A percentile compares a stretch with the other conserved stretches of the same genome.
Conservation (phyloP, 2,113 vertebrate genomes). For the Hypomesus transpacificus region DNA sequence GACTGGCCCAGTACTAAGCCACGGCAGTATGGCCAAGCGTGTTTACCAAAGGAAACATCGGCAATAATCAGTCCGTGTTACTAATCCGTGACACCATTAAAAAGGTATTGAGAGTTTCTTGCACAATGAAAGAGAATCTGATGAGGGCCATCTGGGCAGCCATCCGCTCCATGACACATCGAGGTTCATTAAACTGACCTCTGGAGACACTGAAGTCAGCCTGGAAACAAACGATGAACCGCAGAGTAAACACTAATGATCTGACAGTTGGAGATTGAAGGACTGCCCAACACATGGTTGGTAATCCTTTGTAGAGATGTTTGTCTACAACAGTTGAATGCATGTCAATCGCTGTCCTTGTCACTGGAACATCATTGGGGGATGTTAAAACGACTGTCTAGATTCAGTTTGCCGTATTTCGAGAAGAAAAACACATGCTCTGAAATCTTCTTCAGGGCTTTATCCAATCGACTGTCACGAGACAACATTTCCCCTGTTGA, state of each 20-base stretch:
- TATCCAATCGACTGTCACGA: no score
- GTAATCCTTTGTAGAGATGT: background rate
- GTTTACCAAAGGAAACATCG: background rate
- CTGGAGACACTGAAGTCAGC: conserved; percentile 17
- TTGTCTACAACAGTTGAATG: background rate
- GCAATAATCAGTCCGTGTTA: background rate
- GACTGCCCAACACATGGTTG: background rate
- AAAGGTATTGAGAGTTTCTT: background rate
- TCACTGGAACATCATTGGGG: background rate
- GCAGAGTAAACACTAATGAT: conserved; percentile 25
- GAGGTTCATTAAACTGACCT: conserved; percentile 25
- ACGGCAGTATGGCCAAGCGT: background rate
- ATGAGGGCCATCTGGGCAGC: conserved; percentile 8
- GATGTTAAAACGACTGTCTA: background rate
- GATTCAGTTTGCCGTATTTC: no score
- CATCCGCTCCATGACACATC: conserved; percentile 1
- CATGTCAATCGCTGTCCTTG: background rate
- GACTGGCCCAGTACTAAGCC: background rate
- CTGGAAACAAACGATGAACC: conserved; percentile 1
- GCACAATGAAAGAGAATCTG: conserved; percentile 13
- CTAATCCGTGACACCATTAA: background rate
- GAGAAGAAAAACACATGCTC: no score
- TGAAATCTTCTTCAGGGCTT: no score
- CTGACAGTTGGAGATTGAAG: background rate
- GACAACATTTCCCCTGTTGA: no score